Percentiles rank a stretch among this genome's conserved stretches.
Evolutionary conservation across 2,113 vertebrate species (phyloP).

Genomic region (Pungitius pungitius): DNA sequence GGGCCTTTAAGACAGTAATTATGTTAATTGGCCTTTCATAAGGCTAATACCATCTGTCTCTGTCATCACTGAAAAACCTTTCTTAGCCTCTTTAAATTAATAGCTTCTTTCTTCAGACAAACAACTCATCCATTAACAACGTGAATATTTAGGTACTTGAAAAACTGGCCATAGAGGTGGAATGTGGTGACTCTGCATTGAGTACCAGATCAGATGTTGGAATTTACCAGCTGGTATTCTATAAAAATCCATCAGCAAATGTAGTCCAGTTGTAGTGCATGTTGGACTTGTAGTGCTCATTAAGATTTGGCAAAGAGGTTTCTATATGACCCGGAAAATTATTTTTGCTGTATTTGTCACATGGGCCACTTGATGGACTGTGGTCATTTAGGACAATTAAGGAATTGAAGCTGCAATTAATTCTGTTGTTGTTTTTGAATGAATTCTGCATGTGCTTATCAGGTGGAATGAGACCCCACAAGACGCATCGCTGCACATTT

Average conservation of each 20-base stretch:
- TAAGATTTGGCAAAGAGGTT: neutral
- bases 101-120: conserved; percentile 26
- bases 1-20: conserved; percentile 7
- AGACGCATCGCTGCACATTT: neutral
- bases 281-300: neutral
- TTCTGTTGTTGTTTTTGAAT: conserved; percentile 31
- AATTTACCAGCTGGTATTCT: conserved; percentile 15
- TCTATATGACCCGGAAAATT: neutral
- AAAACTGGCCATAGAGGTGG: neutral
- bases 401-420: conserved; percentile 43
- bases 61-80: conserved; percentile 2
- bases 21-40: conserved; percentile 11
- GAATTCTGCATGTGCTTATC: conserved; percentile 33
- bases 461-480: conserved; percentile 27
- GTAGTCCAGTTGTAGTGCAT: neutral
- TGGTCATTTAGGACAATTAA: conserved; percentile 33
- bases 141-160: neutral
- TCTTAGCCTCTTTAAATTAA: conserved; percentile 20
- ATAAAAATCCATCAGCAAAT: neutral
- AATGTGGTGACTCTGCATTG: neutral
- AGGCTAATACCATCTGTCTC: neutral
- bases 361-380: conserved; percentile 18
- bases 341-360: neutral
- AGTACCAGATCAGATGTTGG: conserved; percentile 1
- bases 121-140: conserved; percentile 5